Conservation (phyloP, 64 coral and sea anemone genomes). For the Montipora cactus region DNA sequence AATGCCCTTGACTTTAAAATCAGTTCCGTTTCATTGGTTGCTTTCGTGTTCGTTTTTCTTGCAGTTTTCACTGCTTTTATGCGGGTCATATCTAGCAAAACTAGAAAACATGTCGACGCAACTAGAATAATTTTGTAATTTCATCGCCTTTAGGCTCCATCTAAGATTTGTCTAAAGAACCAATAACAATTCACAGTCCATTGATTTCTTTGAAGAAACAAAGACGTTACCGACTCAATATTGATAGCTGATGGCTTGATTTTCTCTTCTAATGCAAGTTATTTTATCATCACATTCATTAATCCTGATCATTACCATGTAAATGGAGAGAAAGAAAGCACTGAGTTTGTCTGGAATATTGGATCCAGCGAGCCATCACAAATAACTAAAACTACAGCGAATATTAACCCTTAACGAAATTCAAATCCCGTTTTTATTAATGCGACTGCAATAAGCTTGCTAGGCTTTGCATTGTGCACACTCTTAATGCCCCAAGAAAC, state of each 20-base stretch:
- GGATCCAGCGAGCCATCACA: too few relatives aligned
- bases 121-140: not conserved
- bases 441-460: too few relatives aligned
- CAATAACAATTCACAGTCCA: not conserved
- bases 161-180: not conserved
- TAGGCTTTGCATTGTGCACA: too few relatives aligned
- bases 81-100: not conserved
- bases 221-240: not conserved
- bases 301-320: conserved; percentile 3
- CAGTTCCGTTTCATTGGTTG: not conserved
- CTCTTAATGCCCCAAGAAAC: too few relatives aligned
- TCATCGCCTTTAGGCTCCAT: too few relatives aligned
- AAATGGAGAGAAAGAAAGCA: not conserved
- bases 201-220: conserved; percentile 5
- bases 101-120: not conserved
- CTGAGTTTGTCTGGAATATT: too few relatives aligned
- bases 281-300: not conserved
- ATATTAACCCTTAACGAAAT: too few relatives aligned
- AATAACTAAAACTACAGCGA: too few relatives aligned
- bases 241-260: not conserved
- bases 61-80: not conserved
- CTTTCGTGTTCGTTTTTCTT: not conserved
- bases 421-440: too few relatives aligned
- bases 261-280: not conserved
- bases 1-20: conserved; percentile 1